Base-by-base conservation (phyloP, 2,113 vertebrate genomes). In the Bothrops jararaca region DNA sequence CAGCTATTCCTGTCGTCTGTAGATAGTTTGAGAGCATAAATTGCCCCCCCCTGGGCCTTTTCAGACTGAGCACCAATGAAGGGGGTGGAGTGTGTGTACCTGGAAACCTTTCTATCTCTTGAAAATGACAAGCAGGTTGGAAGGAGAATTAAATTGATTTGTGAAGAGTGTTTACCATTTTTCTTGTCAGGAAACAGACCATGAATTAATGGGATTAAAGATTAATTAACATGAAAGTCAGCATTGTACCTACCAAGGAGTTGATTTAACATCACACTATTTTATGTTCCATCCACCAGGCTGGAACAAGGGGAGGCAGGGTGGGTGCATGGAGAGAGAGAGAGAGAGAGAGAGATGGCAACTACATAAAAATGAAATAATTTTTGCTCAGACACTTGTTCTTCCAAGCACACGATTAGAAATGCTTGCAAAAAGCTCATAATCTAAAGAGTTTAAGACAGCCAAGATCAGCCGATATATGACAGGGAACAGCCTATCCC, bases 191-290 rank as follows among this genome's bases (percentile, higher is more conserved):
- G 95, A 91, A 95, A 95, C 95, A 97, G 95, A 93, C 96, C 97
- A 93, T 93, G 96, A 96, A 98, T 98, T 97, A 97, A 97, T 95
- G 94, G 93, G 96, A 97, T 97, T 97, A 97, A 97, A 97, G 96
- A 97, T 97, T 97, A 96, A 98, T 97, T 97, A 97, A 95, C 0
- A 2, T 60, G 80, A 90, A 96, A 92, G 90, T 39, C 74, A 42
- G 8, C 23, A 57, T 24, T 0, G 48, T 92, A 96, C 96, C 95
- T 97, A 94, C 91, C 94, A 94, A 95, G 34, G 90, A 92, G 24
- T 95, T 91, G 90, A 92, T 87, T 92, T 95, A 48, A 11, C 64
- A 0, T 69, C 53, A 1, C 85, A 74, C 42, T 92, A 87, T 88
- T 89, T 6, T 0, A 0, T 0, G 12, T 26, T 93, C 42, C 91